phyloP scores from a whole-genome alignment of 1,140 invertebrate genomes.

The Cydia pomonella region DNA sequence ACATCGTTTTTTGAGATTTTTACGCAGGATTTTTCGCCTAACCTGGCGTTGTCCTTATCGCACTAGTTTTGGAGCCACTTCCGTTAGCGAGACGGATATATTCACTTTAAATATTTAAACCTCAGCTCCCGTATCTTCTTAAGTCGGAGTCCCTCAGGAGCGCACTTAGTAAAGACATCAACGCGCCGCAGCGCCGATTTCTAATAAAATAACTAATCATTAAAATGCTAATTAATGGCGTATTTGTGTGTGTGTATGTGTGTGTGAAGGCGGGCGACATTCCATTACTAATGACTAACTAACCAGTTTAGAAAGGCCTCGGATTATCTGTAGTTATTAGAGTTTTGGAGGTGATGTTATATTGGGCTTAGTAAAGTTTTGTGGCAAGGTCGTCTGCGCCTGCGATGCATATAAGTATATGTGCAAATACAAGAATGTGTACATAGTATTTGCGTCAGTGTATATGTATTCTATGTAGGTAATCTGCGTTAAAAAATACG shows the following conservation, averaged over 20 bases:
- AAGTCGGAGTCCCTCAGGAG: not conserved
- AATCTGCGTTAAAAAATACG: too few relatives aligned
- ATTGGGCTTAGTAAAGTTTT: not conserved
- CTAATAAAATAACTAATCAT: not conserved
- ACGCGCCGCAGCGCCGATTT: not conserved
- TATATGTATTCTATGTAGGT: not conserved
- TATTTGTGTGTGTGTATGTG: not conserved
- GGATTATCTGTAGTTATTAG: not conserved
- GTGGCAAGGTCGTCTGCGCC: not conserved
- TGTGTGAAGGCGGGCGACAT: conserved; percentile 1
- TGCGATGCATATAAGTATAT: not conserved
- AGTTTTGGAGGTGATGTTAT: not conserved
- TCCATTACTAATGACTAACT: not conserved
- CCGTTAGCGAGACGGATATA: too few relatives aligned
- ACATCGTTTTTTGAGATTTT: too few relatives aligned
- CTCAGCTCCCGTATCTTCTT: too few relatives aligned
- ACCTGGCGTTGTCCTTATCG: too few relatives aligned
- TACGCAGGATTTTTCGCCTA: too few relatives aligned
- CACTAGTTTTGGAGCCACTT: too few relatives aligned
- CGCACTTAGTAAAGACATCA: not conserved
- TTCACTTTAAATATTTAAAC: too few relatives aligned
- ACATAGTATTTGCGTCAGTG: conserved; percentile 7
- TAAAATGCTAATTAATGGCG: not conserved
- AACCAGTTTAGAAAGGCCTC: not conserved
- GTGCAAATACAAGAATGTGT: not conserved